Percentiles rank a stretch among this genome's conserved stretches.
These are phyloP conservation scores for Pangasius krempfi DNA, from an alignment of 2,797 vertebrate genomes.

Conservation along the genomic window DNA sequence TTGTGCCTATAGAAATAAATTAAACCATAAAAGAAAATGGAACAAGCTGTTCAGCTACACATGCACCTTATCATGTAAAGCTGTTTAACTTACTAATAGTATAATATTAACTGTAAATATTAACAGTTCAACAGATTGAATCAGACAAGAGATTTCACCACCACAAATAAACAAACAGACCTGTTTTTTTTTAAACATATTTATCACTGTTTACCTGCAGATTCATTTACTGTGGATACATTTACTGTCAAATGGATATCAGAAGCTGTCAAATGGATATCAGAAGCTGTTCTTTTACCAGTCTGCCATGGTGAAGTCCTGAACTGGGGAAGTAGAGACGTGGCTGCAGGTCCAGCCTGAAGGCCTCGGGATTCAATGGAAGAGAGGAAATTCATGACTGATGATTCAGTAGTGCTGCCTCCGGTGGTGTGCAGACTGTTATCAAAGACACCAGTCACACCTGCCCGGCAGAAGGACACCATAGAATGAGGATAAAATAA, in stretches of 20 bases:
- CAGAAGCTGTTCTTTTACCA: slow-evolving; percentile 69
- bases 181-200: background rate
- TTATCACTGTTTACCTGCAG: background rate
- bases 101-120: no score
- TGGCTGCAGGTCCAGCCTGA: slow-evolving; percentile 92
- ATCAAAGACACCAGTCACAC: slow-evolving; percentile 87
- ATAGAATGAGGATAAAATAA: slow-evolving; percentile 1
- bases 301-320: slow-evolving; percentile 92
- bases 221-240: background rate
- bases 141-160: background rate
- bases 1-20: slow-evolving; percentile 79
- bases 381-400: slow-evolving; percentile 96
- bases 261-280: background rate
- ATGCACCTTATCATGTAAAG: background rate
- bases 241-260: background rate
- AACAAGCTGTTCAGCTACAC: background rate
- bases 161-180: background rate
- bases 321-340: slow-evolving; percentile 91
- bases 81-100: no score
- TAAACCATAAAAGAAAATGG: slow-evolving; percentile 10
- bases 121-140: background rate
- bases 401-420: slow-evolving; percentile 90
- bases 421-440: slow-evolving; percentile 78
- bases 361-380: slow-evolving; percentile 90
- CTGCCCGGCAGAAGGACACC: slow-evolving; percentile 54